Evolutionary conservation across 2,888 invertebrate genomes (phyloP).

Genomic region (Tetramorium bicarinatum): DNA sequence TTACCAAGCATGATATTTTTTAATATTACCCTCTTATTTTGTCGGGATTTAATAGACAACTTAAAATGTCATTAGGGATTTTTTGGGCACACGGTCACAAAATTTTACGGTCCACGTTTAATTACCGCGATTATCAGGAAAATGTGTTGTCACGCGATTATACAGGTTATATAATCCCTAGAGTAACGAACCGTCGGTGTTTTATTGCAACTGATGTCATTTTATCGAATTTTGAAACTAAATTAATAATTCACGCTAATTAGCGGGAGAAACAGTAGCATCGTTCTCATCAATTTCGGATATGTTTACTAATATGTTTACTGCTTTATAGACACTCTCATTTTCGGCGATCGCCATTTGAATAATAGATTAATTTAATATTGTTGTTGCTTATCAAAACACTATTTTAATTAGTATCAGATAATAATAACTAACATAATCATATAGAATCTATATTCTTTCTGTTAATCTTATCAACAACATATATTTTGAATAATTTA

Average conservation of each 20-base stretch:
- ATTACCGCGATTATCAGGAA: constrained; percentile 35
- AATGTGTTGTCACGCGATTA: constrained; percentile 37
- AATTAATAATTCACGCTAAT: constrained; percentile 51
- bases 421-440: constrained; percentile 17
- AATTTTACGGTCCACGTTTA: constrained; percentile 16
- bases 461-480: not conserved
- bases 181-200: constrained; percentile 11
- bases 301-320: constrained; percentile 23
- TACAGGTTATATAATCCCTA: constrained; percentile 18
- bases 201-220: constrained; percentile 43
- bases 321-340: constrained; percentile 22
- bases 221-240: constrained; percentile 52
- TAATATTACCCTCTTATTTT: not conserved
- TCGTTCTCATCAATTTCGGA: constrained; percentile 15
- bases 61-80: constrained; percentile 25
- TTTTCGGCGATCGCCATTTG: constrained; percentile 13
- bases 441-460: not conserved
- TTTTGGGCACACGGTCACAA: not conserved
- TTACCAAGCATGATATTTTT: not conserved
- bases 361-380: constrained; percentile 35
- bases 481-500: not conserved
- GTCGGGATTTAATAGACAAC: not conserved
- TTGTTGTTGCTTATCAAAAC: not conserved
- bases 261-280: constrained; percentile 8
- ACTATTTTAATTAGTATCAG: not conserved